Base-by-base conservation (phyloP, 2,888 invertebrate genomes). In the Ariolimax columbianus region DNA sequence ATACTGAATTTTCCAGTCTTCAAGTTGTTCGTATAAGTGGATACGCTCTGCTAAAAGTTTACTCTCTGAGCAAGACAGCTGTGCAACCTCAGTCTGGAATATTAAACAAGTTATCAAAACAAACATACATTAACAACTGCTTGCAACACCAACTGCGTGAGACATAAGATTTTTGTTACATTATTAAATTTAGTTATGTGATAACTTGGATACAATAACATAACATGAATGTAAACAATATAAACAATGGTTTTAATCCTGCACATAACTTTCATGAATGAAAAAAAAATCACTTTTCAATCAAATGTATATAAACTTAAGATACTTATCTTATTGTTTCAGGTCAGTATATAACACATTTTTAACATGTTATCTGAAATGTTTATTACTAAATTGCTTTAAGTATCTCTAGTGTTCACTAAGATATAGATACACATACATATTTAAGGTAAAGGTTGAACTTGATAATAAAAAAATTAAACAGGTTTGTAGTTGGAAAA, bases 11-110 rank as follows among this genome's bases (percentile, higher is more conserved):
- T 87, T 85, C 66, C 85, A 87, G 26, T 87, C 87, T 59, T 87
- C 84, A 43, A 88, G 72, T 73, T 87, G 77, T 47, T 86, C 82
- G 38, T 81, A 84, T 23, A 88, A 87, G 17, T 83, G 66, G 11
- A 82, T 84, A 59, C 87, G 86, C 73, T 88, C 85, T 84, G 84
- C 85, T 72, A 83, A 84, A 23, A 88, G 78, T 79, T 89, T 86
- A 26, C 81, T 84, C 70, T 87, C 87, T 51, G 86, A 81, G 36
- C 59, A 14, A 55, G 75, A 78, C 77, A 87, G 72, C n/a, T 70
- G 55, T 51, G 77, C 80, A 66, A 86, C 59, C 70, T 87, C 86
- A 30, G 77, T 86, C 87, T 87, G 86, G 55, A 86, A 86, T 36
- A 55, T 75, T 63, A 47, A 66, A 72, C 80, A 40, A 40, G 83